Base-by-base conservation (phyloP, 2,113 vertebrate species). In the Leucopsar rothschildi region DNA sequence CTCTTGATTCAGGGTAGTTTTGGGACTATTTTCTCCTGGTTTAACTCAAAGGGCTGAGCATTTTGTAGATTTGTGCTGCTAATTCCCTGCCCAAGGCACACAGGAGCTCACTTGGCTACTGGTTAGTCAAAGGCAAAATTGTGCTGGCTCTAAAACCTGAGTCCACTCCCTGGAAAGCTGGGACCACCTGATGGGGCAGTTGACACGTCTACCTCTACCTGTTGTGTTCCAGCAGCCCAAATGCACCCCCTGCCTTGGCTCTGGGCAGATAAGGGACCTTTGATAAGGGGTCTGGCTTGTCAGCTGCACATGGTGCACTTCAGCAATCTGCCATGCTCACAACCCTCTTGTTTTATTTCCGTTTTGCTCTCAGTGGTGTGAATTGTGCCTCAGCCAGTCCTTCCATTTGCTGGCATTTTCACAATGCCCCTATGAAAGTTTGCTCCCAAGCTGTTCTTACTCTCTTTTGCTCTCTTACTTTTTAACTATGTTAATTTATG, bases 331-430 rank as follows among this genome's bases (percentile, higher is more conserved):
- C 65, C 11, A 2, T 1, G 3, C 65, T 78, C 37, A n/a, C 15
- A 27, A 24, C 7, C 0, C 0, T 15, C 39, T 82, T 0, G 1
- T n/a, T 72, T 69, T 13, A 17, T 49, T n/a, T 18, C 8, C 45
- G 18, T 53, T 86, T 90, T 66, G 21, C 27, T 83, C 71, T 72
- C 3, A 0, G 16, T 18, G 7, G 21, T 40, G 37, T 73, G 68
- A 65, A 42, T 25, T 90, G 39, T 13, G 12, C n/a, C 50, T 90
- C 85, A 65, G 40, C 15, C 37, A 8, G 6, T 53, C 50, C 50
- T 73, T 81, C 40, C n/a, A 5, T 66, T 76, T 69, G 25, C 59
- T n/a, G n/a, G 22, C 9, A 20, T 76, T 85, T 64, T 71, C 72
- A 47, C 28, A 28, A 10, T 9, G 10, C 16, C 17, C 18, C 25